These are phyloP conservation scores for Lithodes maja DNA, from an alignment of 2,888 invertebrate species.

Conservation along the genomic window DNA sequence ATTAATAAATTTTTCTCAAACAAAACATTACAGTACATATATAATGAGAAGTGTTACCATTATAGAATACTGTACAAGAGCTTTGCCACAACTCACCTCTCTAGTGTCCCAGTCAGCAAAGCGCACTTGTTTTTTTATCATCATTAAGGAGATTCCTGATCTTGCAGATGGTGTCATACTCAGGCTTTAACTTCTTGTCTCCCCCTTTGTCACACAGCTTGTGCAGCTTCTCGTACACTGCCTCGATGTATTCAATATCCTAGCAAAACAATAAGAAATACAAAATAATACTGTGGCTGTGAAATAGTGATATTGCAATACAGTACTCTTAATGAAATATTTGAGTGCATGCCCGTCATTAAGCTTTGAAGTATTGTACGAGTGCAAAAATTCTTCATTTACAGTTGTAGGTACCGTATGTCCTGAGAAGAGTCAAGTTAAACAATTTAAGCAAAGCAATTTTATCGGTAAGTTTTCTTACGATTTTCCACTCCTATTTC, in stretches of 20 bases:
- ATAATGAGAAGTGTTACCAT: neutral
- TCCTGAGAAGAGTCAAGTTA: too few relatives aligned
- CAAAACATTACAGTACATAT: too few relatives aligned
- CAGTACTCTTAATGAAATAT: neutral
- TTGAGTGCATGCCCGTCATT: neutral
- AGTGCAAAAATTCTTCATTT: too few relatives aligned
- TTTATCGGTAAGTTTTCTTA: too few relatives aligned
- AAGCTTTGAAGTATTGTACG: too few relatives aligned
- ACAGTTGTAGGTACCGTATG: too few relatives aligned
- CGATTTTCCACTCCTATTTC: too few relatives aligned
- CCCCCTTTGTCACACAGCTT: constrained; percentile 78
- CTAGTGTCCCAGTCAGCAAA: constrained; percentile 94
- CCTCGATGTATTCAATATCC: constrained; percentile 65
- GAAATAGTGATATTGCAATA: neutral
- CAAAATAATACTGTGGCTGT: neutral
- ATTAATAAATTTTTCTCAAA: too few relatives aligned
- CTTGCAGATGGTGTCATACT: constrained; percentile 92
- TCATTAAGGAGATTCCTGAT: constrained; percentile 88
- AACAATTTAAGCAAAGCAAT: too few relatives aligned
- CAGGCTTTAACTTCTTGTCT: constrained; percentile 96
- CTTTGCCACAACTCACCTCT: constrained; percentile 82
- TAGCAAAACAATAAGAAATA: constrained; percentile 11
- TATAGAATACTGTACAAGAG: neutral
- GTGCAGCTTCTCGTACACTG: constrained; percentile 64
- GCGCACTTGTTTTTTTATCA: constrained; percentile 94